Evolutionary conservation across 2,888 invertebrate genomes (phyloP), one percentile per base, ranked within the genome.

Genomic region (Brenthis hecate): DNA sequence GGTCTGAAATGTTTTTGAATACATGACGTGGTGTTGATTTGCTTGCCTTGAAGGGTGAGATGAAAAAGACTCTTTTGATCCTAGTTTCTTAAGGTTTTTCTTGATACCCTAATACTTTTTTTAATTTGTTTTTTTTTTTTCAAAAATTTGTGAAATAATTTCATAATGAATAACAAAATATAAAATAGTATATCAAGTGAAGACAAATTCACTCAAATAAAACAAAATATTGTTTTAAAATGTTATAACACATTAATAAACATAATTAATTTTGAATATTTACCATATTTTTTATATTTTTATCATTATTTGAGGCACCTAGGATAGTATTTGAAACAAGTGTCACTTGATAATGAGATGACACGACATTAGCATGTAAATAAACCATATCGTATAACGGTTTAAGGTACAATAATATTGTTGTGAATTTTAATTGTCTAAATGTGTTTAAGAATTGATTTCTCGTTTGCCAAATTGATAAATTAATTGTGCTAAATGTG

Each of bases 331-430:
- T 32, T 32, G 13, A n/a, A 8, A 13, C 16, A 16, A 16, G 51
- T 53, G 62, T 43, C 32, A 62, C 13, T 32, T 50, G 23, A 56
- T 58, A 36, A 56, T 53, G 53, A 32, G 13, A 51, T 64, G 50
- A 66, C 62, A 60, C 69, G 16, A 56, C 65, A 50, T 56, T 70
- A 68, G 70, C 62, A 55, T 76, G 73, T 76, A 75, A 69, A 76
- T 76, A 76, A 71, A 72, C 70, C 74, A 74, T 75, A 74, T 75
- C 76, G 72, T 68, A 56, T 68, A 65, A 64, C 68, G 56, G 64
- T 66, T 68, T 75, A 74, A 70, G 73, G 56, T 72, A 72, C 69
- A 73, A 71, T 73, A 70, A 69, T 70, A 64, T 72, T 73, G 71
- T 72, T 75, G 72, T 74, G 73, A 72, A 60, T 56, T 61, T 68